Evolutionary conservation across 2,888 invertebrate genomes (phyloP), one percentile per base, ranked within the genome.

Genomic region (Drosophila parthenogenetica): DNA sequence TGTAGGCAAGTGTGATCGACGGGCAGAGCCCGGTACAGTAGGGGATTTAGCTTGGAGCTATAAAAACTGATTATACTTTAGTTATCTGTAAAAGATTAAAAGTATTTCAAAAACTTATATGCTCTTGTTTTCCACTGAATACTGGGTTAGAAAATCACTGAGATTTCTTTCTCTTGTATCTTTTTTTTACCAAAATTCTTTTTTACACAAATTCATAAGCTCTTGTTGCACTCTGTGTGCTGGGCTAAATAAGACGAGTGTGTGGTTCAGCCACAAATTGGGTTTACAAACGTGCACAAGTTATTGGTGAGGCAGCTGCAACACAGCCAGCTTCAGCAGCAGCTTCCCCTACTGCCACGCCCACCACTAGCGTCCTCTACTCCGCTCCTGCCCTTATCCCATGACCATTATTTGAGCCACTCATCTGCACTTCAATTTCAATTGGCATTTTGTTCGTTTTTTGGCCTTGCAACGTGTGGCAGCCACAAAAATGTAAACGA

Each of bases 341-440:
- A 13, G 4, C 11, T 5, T 35, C 1, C 22, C 13, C 11, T 13
- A 10, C 35, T 13, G 13, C 35, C 46, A 40, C 14, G 37, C 3
- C 25, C 50, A 17, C 5, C 32, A 3, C 53, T 49, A 48, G 32
- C 13, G 4, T 3, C 2, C 3, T 4, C 13, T 3, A 1, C 13
- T 35, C 13, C 13, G 13, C 35, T 13, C 2, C 35, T 35, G 4
- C 35, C 3, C 35, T 13, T 11, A 11, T 13, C 11, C 35, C 50
- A 40, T n/a, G 37, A 14, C 19, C 62, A 66, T 69, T 67, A 49
- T 66, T 57, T 69, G 64, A 49, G 57, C 58, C 72, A 75, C 84
- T 83, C 84, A 83, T 74, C 84, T 79, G 54, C 75, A 85, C 85
- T 85, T 87, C 79, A 87, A 81, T 75, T 84, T 75, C 84, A 84